phyloP scores from a whole-genome alignment of 2,888 invertebrate genomes.

The Podotricha telesiphe region DNA sequence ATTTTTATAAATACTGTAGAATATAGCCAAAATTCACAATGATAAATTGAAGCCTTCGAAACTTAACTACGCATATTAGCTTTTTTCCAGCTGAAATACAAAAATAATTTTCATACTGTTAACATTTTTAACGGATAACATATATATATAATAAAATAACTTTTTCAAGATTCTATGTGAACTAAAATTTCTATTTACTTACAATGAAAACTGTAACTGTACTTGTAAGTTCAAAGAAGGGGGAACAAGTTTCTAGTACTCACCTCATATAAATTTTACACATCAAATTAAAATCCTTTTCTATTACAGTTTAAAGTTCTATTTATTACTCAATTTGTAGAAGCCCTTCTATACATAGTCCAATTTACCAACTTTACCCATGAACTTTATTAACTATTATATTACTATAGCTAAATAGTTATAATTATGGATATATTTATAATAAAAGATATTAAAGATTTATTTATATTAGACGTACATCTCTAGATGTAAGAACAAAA shows the following conservation, averaged over 20 bases:
- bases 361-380: background rate
- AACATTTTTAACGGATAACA: background rate
- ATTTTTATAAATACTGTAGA: too few relatives aligned
- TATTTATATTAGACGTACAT: too few relatives aligned
- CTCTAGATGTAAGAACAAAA: too few relatives aligned
- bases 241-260: background rate
- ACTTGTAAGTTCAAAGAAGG: background rate
- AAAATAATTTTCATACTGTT: background rate
- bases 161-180: background rate
- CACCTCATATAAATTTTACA: background rate
- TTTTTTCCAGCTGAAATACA: background rate
- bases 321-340: background rate
- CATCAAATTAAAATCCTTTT: constrained; percentile 3
- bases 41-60: too few relatives aligned
- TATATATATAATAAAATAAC: background rate
- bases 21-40: too few relatives aligned
- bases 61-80: too few relatives aligned
- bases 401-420: too few relatives aligned
- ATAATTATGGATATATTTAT: too few relatives aligned
- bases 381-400: background rate
- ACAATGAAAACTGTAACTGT: constrained; percentile 3
- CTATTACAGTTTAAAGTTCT: background rate
- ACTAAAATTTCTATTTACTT: background rate
- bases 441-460: too few relatives aligned
- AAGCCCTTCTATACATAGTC: background rate